Conservation (phyloP, 2,113 vertebrate genomes). For the Murina feae region DNA sequence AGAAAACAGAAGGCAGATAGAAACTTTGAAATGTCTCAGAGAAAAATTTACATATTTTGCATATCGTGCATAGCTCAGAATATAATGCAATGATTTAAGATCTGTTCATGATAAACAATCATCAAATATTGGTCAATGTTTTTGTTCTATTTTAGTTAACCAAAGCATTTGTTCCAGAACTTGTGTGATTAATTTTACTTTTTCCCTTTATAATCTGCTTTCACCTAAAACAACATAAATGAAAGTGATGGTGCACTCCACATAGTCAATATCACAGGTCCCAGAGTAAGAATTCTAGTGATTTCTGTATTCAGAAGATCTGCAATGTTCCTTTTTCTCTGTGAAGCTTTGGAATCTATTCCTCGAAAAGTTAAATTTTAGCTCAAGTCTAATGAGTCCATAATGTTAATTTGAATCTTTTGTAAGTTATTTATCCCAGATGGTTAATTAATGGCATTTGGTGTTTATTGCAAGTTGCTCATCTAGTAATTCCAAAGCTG, state of each 20-base stretch:
- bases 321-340: neutral
- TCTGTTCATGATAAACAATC: neutral
- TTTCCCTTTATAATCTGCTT: neutral
- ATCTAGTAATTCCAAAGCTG: conserved; percentile 30
- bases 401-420: conserved; percentile 22
- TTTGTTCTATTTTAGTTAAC: neutral
- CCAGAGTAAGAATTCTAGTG: neutral
- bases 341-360: neutral
- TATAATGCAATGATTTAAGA: neutral
- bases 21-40: neutral
- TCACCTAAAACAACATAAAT: neutral
- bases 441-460: conserved; percentile 29
- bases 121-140: neutral
- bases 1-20: neutral
- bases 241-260: neutral
- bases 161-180: neutral
- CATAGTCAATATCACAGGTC: neutral
- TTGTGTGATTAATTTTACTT: neutral
- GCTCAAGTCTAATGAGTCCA: neutral
- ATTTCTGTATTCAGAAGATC: neutral
- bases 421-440: neutral
- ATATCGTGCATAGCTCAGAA: neutral
- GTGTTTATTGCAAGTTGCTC: neutral
- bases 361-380: conserved; percentile 17
- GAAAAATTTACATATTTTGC: neutral